Conservation (phyloP, 1,140 invertebrate genomes). For the Zaprionus vittiger region DNA sequence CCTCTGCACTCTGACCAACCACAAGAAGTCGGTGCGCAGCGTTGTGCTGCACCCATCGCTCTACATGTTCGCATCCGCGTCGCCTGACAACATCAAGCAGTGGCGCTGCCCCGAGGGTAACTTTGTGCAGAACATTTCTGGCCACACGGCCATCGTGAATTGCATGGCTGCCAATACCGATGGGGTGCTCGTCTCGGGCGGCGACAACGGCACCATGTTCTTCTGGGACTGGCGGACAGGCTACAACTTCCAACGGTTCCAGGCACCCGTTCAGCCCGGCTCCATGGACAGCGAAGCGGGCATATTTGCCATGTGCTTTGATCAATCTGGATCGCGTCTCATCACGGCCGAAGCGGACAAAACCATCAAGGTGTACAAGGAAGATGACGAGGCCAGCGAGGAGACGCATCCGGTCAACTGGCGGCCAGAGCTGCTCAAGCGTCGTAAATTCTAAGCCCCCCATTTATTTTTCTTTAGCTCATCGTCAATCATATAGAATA, state of each 20-base stretch:
- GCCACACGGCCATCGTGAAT: constrained; percentile 99
- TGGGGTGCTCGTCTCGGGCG: constrained; percentile 98
- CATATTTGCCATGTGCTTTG: constrained; percentile 97
- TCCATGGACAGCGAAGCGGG: constrained; percentile 99
- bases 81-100: constrained; percentile 99
- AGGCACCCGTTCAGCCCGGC: constrained; percentile 98
- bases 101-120: constrained; percentile 99
- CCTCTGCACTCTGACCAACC: constrained; percentile 97
- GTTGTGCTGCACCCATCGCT: constrained; percentile 95
- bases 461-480: not conserved
- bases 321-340: constrained; percentile 95
- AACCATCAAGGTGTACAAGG: constrained; percentile 99
- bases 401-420: constrained; percentile 98
- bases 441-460: constrained; percentile 91
- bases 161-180: constrained; percentile 97
- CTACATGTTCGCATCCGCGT: constrained; percentile 98
- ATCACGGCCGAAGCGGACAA: constrained; percentile 99
- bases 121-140: constrained; percentile 98
- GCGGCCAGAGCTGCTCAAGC: constrained; percentile 97
- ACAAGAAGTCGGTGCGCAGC: constrained; percentile 98
- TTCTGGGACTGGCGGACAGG: constrained; percentile 99
- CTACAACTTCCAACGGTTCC: constrained; percentile 97
- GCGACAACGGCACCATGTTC: constrained; percentile 99
- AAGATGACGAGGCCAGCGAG: constrained; percentile 98
- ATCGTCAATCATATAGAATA: not conserved